Evolutionary conservation across 2,888 invertebrate species (phyloP).

Genomic region (Dasysyrphus tricinctus): DNA sequence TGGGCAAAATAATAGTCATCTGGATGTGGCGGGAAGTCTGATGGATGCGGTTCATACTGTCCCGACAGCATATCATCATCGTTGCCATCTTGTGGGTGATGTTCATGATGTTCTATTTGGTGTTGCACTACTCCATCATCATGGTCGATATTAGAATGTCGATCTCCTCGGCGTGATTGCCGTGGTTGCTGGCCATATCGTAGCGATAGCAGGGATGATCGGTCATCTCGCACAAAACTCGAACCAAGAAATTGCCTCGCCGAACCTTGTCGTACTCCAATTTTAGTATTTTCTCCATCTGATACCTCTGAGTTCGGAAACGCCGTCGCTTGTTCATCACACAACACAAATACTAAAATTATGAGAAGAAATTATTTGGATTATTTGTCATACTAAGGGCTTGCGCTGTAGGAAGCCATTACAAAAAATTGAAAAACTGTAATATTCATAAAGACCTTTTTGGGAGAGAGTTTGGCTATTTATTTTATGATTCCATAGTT

Average conservation of each 20-base stretch:
- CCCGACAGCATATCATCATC: conserved; percentile 77
- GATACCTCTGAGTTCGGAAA: conserved; percentile 2
- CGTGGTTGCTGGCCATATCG: conserved; percentile 68
- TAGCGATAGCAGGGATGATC: conserved; percentile 58
- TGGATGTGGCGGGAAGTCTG: conserved; percentile 79
- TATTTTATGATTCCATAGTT: too few relatives aligned
- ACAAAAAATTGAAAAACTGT: too few relatives aligned
- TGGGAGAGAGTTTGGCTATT: too few relatives aligned
- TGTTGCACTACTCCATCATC: conserved; percentile 57
- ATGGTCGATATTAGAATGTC: conserved; percentile 63
- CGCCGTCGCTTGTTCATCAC: conserved; percentile 45
- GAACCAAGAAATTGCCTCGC: conserved; percentile 86
- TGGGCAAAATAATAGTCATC: conserved; percentile 78
- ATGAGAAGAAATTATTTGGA: conserved; percentile 1
- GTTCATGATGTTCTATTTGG: conserved; percentile 51
- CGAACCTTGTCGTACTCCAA: conserved; percentile 77
- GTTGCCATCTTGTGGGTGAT: conserved; percentile 76
- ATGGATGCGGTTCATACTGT: conserved; percentile 78
- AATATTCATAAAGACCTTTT: too few relatives aligned
- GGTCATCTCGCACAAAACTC: conserved; percentile 79
- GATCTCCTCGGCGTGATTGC: conserved; percentile 72
- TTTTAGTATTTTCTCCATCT: conserved; percentile 25
- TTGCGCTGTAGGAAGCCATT: too few relatives aligned
- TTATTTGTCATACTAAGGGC: too few relatives aligned
- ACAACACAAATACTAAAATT: conserved; percentile 37